phyloP scores from a whole-genome alignment of 2,888 invertebrate genomes.

The Nymphalis urticae region DNA sequence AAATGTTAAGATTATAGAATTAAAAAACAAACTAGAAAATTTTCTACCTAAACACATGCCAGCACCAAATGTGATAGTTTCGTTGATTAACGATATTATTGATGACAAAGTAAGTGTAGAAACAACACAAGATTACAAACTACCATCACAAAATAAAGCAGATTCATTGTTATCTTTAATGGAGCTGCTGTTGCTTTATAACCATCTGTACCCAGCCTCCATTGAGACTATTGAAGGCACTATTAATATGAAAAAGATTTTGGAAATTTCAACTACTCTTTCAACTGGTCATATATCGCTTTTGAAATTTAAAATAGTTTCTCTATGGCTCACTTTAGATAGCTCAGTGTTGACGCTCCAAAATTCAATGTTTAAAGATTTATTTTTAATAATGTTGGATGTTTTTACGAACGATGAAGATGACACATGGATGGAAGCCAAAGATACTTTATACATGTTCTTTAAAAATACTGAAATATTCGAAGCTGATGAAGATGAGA shows the following conservation, averaged over 20 bases:
- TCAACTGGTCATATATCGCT: conserved; percentile 54
- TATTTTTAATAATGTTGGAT: conserved; percentile 80
- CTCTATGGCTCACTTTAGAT: conserved; percentile 71
- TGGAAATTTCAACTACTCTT: conserved; percentile 61
- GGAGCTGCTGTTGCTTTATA: conserved; percentile 68
- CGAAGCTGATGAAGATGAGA: conserved; percentile 83
- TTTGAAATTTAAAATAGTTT: conserved; percentile 74
- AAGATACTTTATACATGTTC: conserved; percentile 78
- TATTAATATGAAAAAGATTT: conserved; percentile 68
- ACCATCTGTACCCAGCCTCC: conserved; percentile 68
- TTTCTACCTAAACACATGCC: conserved; percentile 76
- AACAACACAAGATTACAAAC: conserved; percentile 56
- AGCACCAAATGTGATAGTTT: conserved; percentile 57
- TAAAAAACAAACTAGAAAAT: conserved; percentile 67
- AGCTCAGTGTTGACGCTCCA: conserved; percentile 77
- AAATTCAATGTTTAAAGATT: conserved; percentile 77
- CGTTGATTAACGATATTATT: conserved; percentile 61
- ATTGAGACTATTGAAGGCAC: conserved; percentile 73
- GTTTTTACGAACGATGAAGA: conserved; percentile 71
- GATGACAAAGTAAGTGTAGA: conserved; percentile 44
- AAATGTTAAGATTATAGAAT: conserved; percentile 51
- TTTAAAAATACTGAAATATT: conserved; percentile 85
- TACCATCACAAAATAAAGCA: conserved; percentile 58
- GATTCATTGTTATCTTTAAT: conserved; percentile 63
- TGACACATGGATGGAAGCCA: conserved; percentile 75